phyloP scores from a whole-genome alignment of 2,888 invertebrate species.

The Protodeltote pygarga region DNA sequence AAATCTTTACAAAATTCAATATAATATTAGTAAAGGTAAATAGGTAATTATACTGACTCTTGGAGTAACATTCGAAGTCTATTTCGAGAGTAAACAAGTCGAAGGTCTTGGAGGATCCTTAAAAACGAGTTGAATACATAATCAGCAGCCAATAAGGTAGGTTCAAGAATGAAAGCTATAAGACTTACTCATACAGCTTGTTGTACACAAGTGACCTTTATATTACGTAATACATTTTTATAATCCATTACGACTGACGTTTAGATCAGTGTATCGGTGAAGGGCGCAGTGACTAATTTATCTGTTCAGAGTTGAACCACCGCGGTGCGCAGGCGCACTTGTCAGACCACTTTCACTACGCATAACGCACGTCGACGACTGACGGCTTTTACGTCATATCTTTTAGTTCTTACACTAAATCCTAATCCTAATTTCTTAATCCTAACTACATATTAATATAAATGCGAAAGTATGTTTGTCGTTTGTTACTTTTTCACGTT shows the following conservation, averaged over 20 bases:
- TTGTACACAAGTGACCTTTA: conserved; percentile 18
- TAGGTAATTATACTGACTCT: too few species aligned
- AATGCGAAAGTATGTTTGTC: too few species aligned
- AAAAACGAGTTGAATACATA: not conserved
- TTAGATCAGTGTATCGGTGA: conserved; percentile 37
- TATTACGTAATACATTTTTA: conserved; percentile 29
- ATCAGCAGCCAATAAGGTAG: not conserved
- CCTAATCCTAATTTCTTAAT: too few species aligned
- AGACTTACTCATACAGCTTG: too few species aligned
- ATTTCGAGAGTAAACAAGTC: too few species aligned
- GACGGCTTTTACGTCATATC: conserved; percentile 32
- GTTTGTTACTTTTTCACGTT: too few species aligned
- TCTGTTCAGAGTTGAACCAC: conserved; percentile 34
- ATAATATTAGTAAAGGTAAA: too few species aligned
- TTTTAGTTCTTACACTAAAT: not conserved
- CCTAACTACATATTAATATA: too few species aligned
- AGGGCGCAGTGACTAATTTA: conserved; percentile 46
- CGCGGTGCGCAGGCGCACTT: conserved; percentile 30
- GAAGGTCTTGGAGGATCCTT: not conserved
- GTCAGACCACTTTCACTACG: conserved; percentile 49
- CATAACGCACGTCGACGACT: conserved; percentile 42
- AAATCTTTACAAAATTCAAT: too few species aligned
- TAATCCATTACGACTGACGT: conserved; percentile 27
- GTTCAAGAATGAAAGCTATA: not conserved
- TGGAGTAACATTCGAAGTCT: too few species aligned